Evolutionary conservation across 2,888 invertebrate species (phyloP).

Genomic region (Hirtodrosophila alboralis): DNA sequence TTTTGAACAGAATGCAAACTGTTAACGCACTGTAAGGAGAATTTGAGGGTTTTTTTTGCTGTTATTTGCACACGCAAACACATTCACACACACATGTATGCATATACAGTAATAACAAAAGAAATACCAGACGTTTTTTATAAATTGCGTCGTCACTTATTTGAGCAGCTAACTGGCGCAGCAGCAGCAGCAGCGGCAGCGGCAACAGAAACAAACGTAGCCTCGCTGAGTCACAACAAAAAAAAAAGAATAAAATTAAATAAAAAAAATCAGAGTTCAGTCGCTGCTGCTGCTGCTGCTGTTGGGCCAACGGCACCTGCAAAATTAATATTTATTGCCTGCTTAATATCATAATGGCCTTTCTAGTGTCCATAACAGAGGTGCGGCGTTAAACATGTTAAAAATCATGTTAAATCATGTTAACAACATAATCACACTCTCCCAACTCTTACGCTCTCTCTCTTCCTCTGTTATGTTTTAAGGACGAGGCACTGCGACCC

Average conservation of each 20-base stretch:
- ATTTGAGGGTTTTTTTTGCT: background rate
- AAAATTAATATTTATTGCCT: background rate
- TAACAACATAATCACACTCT: conserved; percentile 3
- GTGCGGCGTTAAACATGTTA: conserved; percentile 27
- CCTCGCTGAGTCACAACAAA: conserved; percentile 39
- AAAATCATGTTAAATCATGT: conserved; percentile 1
- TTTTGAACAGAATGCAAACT: conserved; percentile 21
- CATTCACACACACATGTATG: conserved; percentile 4
- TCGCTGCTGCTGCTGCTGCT: conserved; percentile 3
- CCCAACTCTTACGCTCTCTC: conserved; percentile 5
- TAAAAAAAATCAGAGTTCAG: conserved; percentile 9
- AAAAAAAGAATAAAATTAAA: too few species aligned
- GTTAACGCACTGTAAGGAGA: conserved; percentile 21
- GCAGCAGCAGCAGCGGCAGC: conserved; percentile 8
- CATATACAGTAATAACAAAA: conserved; percentile 48
- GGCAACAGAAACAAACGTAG: conserved; percentile 2
- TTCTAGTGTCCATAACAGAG: conserved; percentile 60
- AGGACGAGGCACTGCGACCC: conserved; percentile 77
- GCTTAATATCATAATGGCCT: conserved; percentile 43
- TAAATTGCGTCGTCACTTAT: conserved; percentile 62
- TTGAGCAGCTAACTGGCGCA: conserved; percentile 22
- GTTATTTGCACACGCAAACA: conserved; percentile 7
- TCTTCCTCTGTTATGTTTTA: background rate
- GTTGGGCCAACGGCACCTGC: conserved; percentile 30
- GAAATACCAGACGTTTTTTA: conserved; percentile 50